These are phyloP conservation scores for Syngnathus scovelli DNA, from an alignment of 2,113 vertebrate species.

Conservation along the genomic window DNA sequence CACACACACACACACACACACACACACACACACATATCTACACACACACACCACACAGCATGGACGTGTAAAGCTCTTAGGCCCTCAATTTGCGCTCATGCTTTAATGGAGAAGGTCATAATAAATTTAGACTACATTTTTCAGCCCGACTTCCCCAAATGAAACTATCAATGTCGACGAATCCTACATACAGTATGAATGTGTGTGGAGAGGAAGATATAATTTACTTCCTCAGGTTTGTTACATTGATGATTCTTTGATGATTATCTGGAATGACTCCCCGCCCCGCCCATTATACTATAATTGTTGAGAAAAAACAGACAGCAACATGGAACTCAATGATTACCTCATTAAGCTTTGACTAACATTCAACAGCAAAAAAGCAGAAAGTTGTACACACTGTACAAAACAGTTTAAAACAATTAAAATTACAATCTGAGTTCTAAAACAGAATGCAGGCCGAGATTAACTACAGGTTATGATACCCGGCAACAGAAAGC, in stretches of 20 bases:
- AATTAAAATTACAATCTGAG: neutral
- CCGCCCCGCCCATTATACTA: neutral
- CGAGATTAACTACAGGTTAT: no score
- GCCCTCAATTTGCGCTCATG: neutral
- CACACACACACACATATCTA: no score
- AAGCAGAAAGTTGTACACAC: neutral
- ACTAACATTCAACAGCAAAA: neutral
- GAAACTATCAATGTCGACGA: neutral
- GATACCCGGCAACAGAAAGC: no score
- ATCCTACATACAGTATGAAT: neutral
- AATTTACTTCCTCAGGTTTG: neutral
- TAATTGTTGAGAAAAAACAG: neutral
- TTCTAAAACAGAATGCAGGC: no score
- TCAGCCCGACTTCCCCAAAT: neutral
- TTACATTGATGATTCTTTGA: neutral
- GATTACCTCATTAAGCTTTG: neutral
- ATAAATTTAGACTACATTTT: constrained; percentile 1
- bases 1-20: no score
- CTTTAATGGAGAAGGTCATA: neutral
- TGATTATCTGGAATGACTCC: neutral
- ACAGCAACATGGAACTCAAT: neutral
- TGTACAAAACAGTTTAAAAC: neutral
- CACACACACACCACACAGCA: neutral
- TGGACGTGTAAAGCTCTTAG: neutral
- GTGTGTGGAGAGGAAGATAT: neutral